Evolutionary conservation across 2,888 invertebrate genomes (phyloP), one percentile per base, ranked within the genome.

Genomic region (Melanophora roralis): DNA sequence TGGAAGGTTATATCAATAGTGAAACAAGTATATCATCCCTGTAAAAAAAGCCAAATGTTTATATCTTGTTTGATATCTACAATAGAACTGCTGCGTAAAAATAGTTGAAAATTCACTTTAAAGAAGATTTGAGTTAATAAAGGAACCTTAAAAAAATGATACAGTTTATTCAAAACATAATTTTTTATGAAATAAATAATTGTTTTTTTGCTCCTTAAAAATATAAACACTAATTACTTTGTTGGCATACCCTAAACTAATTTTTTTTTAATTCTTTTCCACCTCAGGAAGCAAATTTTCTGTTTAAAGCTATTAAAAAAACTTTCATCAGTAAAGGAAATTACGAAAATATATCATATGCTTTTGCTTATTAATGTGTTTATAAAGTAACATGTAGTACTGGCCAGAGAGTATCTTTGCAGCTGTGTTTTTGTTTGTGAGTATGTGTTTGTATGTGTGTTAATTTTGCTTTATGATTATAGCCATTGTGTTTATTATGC

Each of bases 401-500:
- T 53, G 32, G 32, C 16, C 32, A 16, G 53, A 32, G 19, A 49
- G 47, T 21, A 43, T 43, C 14, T 43, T 47, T n/a, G 4, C 19
- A 1, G 16, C 7, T 19, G 1, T 6, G 12, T 34, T 8, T 27
- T 3, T 19, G n/a, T n/a, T n/a, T n/a, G n/a, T n/a, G n/a, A n/a
- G n/a, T n/a, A n/a, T n/a, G n/a, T n/a, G n/a, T n/a, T 9, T 16
- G 32, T 32, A n/a, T 38, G n/a, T 55, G 57, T 36, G 32, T 34
- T 38, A 21, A 21, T 38, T 57, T 53, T 40, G 6, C 23, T 23
- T 60, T 19, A 19, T 53, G 60, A 53, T 72, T 65, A 67, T 45
- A 45, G 16, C 27, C 53, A 72, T 60, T 47, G 36, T 34, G 51
- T 32, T 57, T 43, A 59, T 59, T 49, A 45, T 64, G 69, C 53